Percentiles rank a stretch among this genome's conserved stretches.
Conservation (phyloP, 2,888 invertebrate genomes). For the Stomorhina lunata region DNA sequence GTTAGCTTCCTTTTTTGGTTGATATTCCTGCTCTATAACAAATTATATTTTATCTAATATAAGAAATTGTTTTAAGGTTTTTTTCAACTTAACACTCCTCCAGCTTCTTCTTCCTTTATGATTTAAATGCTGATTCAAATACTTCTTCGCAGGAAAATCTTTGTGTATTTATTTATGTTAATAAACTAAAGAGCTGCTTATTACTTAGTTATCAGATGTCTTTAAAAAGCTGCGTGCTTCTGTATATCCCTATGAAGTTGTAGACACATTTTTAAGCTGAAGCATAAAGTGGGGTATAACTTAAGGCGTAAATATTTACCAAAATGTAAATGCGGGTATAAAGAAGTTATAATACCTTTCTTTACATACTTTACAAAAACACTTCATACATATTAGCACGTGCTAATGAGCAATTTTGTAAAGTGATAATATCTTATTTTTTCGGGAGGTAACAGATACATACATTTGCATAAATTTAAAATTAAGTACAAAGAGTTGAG, state of each 20-base stretch:
- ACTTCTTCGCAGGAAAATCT: no score
- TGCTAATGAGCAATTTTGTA: conserved; percentile 75
- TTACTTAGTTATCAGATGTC: conserved; percentile 36
- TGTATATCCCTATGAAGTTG: not conserved
- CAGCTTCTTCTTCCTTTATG: not conserved
- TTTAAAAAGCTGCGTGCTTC: not conserved
- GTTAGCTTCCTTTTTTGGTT: not conserved
- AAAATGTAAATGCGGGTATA: conserved; percentile 2
- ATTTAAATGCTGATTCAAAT: not conserved
- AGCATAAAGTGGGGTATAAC: no score
- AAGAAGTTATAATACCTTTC: conserved; percentile 59
- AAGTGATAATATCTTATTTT: conserved; percentile 74
- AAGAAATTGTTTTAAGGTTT: conserved; percentile 37
- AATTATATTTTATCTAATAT: conserved; percentile 38
- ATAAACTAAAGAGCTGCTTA: conserved; percentile 63
- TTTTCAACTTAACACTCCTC: not conserved
- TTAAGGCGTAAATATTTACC: no score
- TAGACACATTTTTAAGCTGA: not conserved
- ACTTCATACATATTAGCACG: conserved; percentile 70
- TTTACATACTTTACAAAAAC: conserved; percentile 39
- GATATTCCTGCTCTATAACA: conserved; percentile 25
- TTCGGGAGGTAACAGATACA: no score
- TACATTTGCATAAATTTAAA: no score
- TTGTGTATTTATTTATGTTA: conserved; percentile 55
- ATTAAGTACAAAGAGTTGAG: no score